Conservation (phyloP, 2,797 vertebrate genomes). For the Mus spretus region DNA sequence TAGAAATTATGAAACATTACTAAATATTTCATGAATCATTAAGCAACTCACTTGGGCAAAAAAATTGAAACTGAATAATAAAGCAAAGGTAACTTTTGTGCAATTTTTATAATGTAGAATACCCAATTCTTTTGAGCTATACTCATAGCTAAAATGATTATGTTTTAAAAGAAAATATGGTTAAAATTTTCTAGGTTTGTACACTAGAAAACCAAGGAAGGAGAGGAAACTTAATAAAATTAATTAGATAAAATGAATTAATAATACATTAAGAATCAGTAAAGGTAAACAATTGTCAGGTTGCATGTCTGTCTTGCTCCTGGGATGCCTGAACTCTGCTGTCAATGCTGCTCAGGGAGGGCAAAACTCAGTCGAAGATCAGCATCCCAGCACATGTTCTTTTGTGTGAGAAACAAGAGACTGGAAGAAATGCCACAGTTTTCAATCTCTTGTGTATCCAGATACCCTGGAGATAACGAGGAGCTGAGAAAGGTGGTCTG, state of each 20-base stretch:
- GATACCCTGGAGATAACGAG: background rate
- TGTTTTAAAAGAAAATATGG: constrained; percentile 18
- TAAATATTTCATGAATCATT: constrained; percentile 33
- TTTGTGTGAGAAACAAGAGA: background rate
- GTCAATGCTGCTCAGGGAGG: background rate
- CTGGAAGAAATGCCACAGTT: background rate
- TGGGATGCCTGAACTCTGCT: background rate
- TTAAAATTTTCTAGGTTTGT: constrained; percentile 26
- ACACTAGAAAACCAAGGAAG: background rate
- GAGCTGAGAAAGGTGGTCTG: background rate
- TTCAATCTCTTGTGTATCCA: background rate
- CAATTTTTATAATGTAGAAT: background rate
- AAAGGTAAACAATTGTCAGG: background rate
- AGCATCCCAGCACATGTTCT: background rate
- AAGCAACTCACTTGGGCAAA: background rate
- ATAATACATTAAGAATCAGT: background rate
- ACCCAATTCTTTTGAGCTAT: background rate
- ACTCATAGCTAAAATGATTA: background rate
- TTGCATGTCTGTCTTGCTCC: background rate
- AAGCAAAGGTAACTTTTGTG: background rate
- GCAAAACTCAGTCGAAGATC: background rate
- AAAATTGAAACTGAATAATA: background rate
- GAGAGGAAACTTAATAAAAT: background rate
- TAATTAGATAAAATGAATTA: constrained; percentile 20
- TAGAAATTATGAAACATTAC: constrained; percentile 24